Conservation (phyloP, 2,113 vertebrate genomes). For the Perognathus longimembris region DNA sequence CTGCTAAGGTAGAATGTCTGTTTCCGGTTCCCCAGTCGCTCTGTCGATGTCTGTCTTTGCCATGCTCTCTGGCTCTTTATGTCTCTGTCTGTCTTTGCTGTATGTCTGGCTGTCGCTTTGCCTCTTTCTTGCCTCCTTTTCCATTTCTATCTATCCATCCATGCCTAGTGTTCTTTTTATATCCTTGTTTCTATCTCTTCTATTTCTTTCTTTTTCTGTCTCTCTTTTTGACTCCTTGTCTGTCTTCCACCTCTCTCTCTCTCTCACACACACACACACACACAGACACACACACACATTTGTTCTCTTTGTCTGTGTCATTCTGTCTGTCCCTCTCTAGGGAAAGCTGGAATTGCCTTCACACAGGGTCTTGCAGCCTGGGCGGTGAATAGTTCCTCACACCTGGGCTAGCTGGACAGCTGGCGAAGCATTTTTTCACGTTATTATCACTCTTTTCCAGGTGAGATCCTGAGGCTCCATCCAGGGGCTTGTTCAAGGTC, state of each 20-base stretch:
- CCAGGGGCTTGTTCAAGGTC: background rate
- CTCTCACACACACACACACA: background rate
- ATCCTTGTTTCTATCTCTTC: background rate
- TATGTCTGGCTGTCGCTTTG: background rate
- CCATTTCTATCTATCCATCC: background rate
- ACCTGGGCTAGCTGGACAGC: background rate
- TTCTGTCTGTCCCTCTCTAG: background rate
- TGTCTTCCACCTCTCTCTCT: background rate
- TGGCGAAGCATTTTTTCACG: background rate
- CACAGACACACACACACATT: background rate
- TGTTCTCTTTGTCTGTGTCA: background rate
- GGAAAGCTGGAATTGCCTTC: background rate
- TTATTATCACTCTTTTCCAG: background rate
- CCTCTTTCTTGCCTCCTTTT: background rate
- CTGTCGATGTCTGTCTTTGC: background rate
- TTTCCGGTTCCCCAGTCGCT: rapidly evolving
- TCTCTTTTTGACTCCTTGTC: background rate
- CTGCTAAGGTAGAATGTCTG: background rate
- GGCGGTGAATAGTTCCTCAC: background rate
- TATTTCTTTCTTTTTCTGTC: rapidly evolving
- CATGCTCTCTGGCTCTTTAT: background rate
- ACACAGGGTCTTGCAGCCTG: rapidly evolving
- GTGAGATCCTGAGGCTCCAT: background rate
- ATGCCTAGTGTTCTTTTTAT: rapidly evolving
- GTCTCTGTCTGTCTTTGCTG: background rate